Evolutionary conservation across 2,113 vertebrate species (phyloP).

Genomic region (Nerophis lumbriciformis): DNA sequence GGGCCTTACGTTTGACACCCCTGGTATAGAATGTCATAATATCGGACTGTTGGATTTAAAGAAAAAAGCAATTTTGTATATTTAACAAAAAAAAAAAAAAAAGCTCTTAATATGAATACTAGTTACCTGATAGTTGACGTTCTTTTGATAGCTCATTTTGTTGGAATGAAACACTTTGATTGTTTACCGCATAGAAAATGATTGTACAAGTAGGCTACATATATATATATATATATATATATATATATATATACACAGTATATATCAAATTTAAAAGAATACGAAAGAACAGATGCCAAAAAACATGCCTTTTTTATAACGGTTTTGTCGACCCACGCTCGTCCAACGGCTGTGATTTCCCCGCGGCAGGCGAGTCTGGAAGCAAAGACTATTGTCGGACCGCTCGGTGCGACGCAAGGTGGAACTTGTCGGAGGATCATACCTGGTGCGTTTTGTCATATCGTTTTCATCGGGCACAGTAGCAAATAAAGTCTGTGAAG

Average conservation of each 20-base stretch:
- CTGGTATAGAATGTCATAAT: background rate
- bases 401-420: no score
- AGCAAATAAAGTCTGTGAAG: conserved; percentile 70
- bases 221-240: background rate
- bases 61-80: conserved; percentile 20
- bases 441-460: conserved; percentile 27
- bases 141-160: conserved; percentile 53
- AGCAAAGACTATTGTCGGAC: conserved; percentile 43
- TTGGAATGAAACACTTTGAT: conserved; percentile 61
- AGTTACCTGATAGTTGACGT: conserved; percentile 28
- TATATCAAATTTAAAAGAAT: conserved; percentile 48
- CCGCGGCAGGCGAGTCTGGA: conserved; percentile 34
- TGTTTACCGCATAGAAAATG: conserved; percentile 52
- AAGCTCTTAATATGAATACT: background rate
- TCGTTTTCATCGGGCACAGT: conserved; percentile 64
- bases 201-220: conserved; percentile 60
- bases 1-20: no score
- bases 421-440: no score
- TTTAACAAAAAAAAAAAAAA: conserved; percentile 16
- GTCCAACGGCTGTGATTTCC: conserved; percentile 39
- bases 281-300: conserved; percentile 61
- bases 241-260: background rate
- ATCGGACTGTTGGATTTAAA: background rate
- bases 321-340: conserved; percentile 36
- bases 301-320: conserved; percentile 57